These are phyloP conservation scores for Phenganax subtilis DNA, from an alignment of 92 coral and sea anemone genomes.

Conservation along the genomic window DNA sequence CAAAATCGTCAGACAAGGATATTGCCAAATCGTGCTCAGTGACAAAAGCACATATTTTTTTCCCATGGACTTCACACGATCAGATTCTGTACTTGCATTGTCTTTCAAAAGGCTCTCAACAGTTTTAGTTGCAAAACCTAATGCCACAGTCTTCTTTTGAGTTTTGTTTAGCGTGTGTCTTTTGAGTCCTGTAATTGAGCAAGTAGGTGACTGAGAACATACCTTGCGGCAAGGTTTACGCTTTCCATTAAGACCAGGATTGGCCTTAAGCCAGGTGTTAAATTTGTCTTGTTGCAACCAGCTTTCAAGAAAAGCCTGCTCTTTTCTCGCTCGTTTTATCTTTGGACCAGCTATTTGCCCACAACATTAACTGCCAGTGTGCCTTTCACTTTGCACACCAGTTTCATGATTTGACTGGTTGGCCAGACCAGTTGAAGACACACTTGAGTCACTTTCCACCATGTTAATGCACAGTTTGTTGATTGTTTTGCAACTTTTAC, in stretches of 20 bases:
- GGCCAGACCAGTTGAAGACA: too few species aligned
- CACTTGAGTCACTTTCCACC: too few species aligned
- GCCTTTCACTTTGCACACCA: neutral
- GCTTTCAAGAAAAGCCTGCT: slow-evolving; percentile 6
- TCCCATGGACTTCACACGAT: slow-evolving; percentile 11
- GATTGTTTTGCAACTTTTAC: too few species aligned
- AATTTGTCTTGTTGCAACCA: slow-evolving; percentile 27
- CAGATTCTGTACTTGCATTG: slow-evolving; percentile 12
- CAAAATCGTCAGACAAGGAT: slow-evolving; percentile 20
- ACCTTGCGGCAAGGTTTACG: slow-evolving; percentile 29
- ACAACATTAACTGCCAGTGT: slow-evolving; percentile 6
- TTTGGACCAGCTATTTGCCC: slow-evolving; percentile 12
- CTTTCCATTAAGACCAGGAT: neutral
- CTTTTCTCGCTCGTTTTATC: slow-evolving; percentile 1
- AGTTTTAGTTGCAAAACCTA: neutral
- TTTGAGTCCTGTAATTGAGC: slow-evolving; percentile 34
- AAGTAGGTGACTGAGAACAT: slow-evolving; percentile 4
- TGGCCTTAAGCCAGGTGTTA: slow-evolving; percentile 4
- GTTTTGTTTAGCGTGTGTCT: slow-evolving; percentile 17
- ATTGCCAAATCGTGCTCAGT: slow-evolving; percentile 9
- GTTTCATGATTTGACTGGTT: too few species aligned
- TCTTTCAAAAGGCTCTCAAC: slow-evolving; percentile 5
- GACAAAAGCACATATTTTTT: neutral
- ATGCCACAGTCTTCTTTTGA: slow-evolving; percentile 25
- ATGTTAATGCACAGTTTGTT: too few species aligned